Conservation (phyloP, 92 coral and sea anemone genomes). For the Virgularia gustaviana region DNA sequence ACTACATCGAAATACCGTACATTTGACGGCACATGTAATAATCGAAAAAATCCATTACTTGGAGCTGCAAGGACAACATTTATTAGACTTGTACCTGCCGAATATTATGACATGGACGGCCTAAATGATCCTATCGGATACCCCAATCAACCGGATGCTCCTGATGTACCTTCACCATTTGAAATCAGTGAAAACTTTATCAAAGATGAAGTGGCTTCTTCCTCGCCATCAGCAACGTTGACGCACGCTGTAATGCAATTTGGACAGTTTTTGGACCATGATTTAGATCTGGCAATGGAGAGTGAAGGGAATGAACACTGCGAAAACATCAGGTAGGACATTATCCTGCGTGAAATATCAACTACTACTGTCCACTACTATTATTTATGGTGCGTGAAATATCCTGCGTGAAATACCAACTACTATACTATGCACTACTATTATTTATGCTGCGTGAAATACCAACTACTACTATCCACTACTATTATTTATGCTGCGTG, state of each 20-base stretch:
- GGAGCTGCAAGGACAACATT: slow-evolving; percentile 36
- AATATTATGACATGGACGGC: slow-evolving; percentile 23
- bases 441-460: too few species aligned
- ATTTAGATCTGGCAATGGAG: slow-evolving; percentile 17
- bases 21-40: slow-evolving; percentile 34
- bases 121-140: slow-evolving; percentile 24
- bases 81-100: slow-evolving; percentile 16
- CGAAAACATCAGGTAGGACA: not conserved
- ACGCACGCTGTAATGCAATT: slow-evolving; percentile 28
- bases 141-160: slow-evolving; percentile 25
- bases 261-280: slow-evolving; percentile 33
- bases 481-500: too few species aligned
- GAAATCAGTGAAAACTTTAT: slow-evolving; percentile 11
- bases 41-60: not conserved
- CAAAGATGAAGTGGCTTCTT: slow-evolving; percentile 27
- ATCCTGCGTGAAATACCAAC: too few species aligned
- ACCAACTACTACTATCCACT: too few species aligned
- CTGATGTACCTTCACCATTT: slow-evolving; percentile 10
- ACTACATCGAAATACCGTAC: not conserved
- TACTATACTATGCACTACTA: too few species aligned
- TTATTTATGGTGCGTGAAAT: not conserved
- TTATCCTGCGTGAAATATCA: not conserved
- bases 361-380: not conserved
- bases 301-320: slow-evolving; percentile 17
- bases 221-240: not conserved